Evolutionary conservation across 1,140 invertebrate genomes (phyloP).

Genomic region (Phocides pigmalion): DNA sequence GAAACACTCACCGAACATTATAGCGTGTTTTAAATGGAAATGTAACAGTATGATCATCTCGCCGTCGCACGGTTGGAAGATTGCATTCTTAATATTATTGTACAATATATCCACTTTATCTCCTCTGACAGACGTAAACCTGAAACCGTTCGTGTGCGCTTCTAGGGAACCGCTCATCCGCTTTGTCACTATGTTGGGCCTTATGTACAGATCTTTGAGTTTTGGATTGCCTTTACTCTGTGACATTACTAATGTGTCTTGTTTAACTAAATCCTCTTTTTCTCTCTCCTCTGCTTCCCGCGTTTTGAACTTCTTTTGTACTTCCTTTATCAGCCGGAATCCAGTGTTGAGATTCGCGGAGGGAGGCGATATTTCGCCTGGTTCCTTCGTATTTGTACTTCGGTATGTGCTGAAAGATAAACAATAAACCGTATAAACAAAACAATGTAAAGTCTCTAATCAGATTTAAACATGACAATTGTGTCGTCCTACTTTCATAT

Average conservation of each 20-base stretch:
- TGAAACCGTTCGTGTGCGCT: constrained; percentile 98
- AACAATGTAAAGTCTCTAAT: not conserved
- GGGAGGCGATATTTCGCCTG: constrained; percentile 97
- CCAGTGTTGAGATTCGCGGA: constrained; percentile 98
- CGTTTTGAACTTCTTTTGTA: constrained; percentile 99
- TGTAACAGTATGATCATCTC: constrained; percentile 99
- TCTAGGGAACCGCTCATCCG: constrained; percentile 97
- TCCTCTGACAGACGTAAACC: constrained; percentile 98
- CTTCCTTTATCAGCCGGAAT: constrained; percentile 98
- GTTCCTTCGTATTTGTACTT: constrained; percentile 98
- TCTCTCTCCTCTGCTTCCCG: constrained; percentile 99
- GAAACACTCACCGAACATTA: constrained; percentile 93
- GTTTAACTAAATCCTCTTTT: constrained; percentile 99
- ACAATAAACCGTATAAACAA: not conserved
- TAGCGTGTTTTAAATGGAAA: constrained; percentile 99
- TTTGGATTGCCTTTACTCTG: constrained; percentile 99
- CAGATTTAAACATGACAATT: not conserved
- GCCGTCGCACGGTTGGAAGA: constrained; percentile 99
- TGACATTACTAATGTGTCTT: constrained; percentile 97
- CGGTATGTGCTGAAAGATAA: constrained; percentile 93
- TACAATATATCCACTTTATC: constrained; percentile 99
- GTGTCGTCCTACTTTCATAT: not conserved
- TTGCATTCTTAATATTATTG: constrained; percentile 99
- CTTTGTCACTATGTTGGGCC: constrained; percentile 99
- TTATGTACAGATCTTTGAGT: constrained; percentile 98